Evolutionary conservation across 92 coral and sea anemone species (phyloP), one percentile per base, ranked within the genome.

Genomic region (Palythoa grandis): DNA sequence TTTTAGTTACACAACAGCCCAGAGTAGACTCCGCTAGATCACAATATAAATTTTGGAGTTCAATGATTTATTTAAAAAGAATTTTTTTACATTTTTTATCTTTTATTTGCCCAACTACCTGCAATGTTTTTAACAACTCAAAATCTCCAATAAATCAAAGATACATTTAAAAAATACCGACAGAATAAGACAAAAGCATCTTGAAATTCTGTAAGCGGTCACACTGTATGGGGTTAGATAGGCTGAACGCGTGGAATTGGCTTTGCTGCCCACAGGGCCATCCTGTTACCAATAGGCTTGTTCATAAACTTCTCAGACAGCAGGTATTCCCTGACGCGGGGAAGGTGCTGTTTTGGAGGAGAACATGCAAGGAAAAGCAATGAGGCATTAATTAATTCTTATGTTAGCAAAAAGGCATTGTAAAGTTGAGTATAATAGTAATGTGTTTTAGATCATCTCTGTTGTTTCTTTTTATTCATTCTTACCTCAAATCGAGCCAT

Each of bases 231-330:
- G 10, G 15, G 14, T 80, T 15, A 80, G 38, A 29, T 80, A 0
- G 85, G 70, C 60, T 66, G 61, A 11, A 52, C 75, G 6, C 94
- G 87, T 53, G 97, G 94, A 35, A 88, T 70, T 39, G 89, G 90
- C 86, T 91, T 87, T 65, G 94, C 86, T 22, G 84, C 97, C 93
- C 93, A 93, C 19, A 87, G 90, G 14, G 88, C 93, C 97, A 93
- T 91, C 87, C 92, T 90, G 89, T 93, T 91, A 83, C 94, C 87
- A 69, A 93, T 93, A 65, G 97, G 92, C 25, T 89, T 87, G 68
- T 87, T 74, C 37, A 77, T 78, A 35, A 88, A 88, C 48, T 65
- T 50, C 20, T 93, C 94, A 0, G 92, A 93, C n/a, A 48, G 70
- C 17, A 93, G 68, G 77, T 80, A 91, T 29, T 89, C 93, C 50